Percentiles rank a stretch among this genome's conserved stretches.
These are phyloP conservation scores for Bombus vancouverensis DNA, from an alignment of 1,140 invertebrate species.

Conservation along the genomic window DNA sequence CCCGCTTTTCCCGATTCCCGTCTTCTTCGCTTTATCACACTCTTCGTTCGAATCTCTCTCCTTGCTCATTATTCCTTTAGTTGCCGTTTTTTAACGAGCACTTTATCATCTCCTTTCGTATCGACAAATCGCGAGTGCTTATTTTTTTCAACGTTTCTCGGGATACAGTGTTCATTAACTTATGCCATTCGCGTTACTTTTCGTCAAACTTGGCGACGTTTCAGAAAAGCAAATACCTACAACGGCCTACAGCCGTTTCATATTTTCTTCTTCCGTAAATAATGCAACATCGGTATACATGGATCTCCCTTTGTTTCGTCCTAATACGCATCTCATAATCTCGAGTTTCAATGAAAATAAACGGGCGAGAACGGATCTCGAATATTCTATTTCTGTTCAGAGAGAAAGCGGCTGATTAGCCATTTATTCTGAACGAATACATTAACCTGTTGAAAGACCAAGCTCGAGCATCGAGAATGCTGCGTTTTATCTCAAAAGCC, in stretches of 20 bases:
- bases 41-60: constrained; percentile 5
- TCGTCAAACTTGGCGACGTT: neutral
- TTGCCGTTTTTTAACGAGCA: neutral
- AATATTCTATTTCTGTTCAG: neutral
- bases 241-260: neutral
- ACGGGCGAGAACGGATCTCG: neutral
- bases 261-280: neutral
- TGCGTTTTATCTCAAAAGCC: constrained; percentile 18
- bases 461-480: neutral
- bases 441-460: constrained; percentile 22
- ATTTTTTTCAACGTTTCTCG: neutral
- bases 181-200: neutral
- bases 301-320: neutral
- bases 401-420: neutral
- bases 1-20: constrained; percentile 44
- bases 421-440: constrained; percentile 1
- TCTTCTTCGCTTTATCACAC: constrained; percentile 28
- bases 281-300: neutral
- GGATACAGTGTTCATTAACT: no score
- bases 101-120: neutral
- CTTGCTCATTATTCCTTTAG: constrained; percentile 19
- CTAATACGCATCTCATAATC: neutral
- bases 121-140: neutral
- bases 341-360: neutral
- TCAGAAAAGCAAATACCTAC: neutral